Evolutionary conservation across 2,797 vertebrate genomes (phyloP).

Genomic region (Pseudochirops corinnae): DNA sequence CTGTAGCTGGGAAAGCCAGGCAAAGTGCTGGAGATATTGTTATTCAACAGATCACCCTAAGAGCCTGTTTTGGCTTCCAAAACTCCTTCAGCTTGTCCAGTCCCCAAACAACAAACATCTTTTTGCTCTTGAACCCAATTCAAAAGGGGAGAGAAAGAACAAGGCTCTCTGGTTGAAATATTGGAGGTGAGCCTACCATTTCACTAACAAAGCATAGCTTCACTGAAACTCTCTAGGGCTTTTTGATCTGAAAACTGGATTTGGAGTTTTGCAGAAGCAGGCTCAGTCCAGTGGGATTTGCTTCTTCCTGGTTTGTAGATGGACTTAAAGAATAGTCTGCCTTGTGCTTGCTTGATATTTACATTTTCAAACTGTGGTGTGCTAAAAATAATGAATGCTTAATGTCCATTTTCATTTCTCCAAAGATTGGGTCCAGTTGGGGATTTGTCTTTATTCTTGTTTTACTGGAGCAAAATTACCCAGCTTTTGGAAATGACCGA

Average conservation of each 20-base stretch:
- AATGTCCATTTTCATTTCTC: constrained; percentile 48
- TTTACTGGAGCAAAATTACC: constrained; percentile 64
- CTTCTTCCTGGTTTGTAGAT: constrained; percentile 69
- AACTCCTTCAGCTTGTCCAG: constrained; percentile 66
- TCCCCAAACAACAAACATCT: constrained; percentile 72
- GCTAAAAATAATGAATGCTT: constrained; percentile 60
- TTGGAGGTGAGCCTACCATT: constrained; percentile 77
- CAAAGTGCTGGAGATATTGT: constrained; percentile 52
- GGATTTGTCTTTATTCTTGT: constrained; percentile 34
- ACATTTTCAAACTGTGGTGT: constrained; percentile 59
- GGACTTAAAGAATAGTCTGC: constrained; percentile 55
- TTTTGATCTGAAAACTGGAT: constrained; percentile 73
- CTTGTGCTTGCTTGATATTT: constrained; percentile 67
- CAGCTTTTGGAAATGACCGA: constrained; percentile 56
- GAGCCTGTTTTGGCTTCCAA: constrained; percentile 67
- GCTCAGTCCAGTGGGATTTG: constrained; percentile 61
- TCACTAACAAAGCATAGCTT: constrained; percentile 71
- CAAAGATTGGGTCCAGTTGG: neutral
- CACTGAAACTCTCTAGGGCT: constrained; percentile 51
- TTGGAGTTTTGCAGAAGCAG: constrained; percentile 62
- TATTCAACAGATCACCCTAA: constrained; percentile 55
- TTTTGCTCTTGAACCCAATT: constrained; percentile 76
- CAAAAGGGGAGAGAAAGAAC: constrained; percentile 67
- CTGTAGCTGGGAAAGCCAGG: constrained; percentile 37
- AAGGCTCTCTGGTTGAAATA: constrained; percentile 44